Evolutionary conservation across 2,888 invertebrate genomes (phyloP).

Genomic region (Crepidodera aurea): DNA sequence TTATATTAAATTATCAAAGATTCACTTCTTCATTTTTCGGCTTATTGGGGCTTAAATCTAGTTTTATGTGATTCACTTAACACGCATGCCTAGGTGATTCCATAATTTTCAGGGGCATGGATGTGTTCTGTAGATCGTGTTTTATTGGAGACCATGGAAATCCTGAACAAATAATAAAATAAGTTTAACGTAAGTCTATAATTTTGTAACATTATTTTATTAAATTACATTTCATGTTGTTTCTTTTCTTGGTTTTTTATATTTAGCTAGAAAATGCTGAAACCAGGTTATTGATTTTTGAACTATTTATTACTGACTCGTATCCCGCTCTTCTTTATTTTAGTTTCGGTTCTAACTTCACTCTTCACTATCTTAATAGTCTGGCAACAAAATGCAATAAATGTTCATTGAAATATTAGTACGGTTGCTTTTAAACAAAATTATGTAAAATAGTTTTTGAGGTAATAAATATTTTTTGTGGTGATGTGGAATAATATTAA

Average conservation of each 20-base stretch:
- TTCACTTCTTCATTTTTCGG: not conserved
- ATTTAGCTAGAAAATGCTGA: not conserved
- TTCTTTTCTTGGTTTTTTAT: not conserved
- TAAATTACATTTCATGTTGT: not conserved
- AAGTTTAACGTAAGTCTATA: not conserved
- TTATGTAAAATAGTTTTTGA: no score
- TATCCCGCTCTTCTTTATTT: not conserved
- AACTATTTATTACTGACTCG: not conserved
- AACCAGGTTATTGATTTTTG: slow-evolving; percentile 9
- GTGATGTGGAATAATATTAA: no score
- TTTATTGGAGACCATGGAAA: slow-evolving; percentile 15
- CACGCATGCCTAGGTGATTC: slow-evolving; percentile 47
- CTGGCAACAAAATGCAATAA: not conserved
- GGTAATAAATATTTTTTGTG: no score
- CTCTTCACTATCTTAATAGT: not conserved
- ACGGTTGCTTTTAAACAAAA: not conserved
- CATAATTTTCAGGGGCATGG: slow-evolving; percentile 41
- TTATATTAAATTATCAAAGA: not conserved
- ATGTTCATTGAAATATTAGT: not conserved
- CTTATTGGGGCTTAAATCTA: no score
- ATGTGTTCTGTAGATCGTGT: not conserved
- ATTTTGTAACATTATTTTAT: not conserved
- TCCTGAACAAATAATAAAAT: not conserved
- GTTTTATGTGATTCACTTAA: slow-evolving; percentile 30
- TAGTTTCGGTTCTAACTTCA: not conserved